These are phyloP conservation scores for Etheostoma cragini DNA, from an alignment of 2,113 vertebrate species.

Conservation along the genomic window DNA sequence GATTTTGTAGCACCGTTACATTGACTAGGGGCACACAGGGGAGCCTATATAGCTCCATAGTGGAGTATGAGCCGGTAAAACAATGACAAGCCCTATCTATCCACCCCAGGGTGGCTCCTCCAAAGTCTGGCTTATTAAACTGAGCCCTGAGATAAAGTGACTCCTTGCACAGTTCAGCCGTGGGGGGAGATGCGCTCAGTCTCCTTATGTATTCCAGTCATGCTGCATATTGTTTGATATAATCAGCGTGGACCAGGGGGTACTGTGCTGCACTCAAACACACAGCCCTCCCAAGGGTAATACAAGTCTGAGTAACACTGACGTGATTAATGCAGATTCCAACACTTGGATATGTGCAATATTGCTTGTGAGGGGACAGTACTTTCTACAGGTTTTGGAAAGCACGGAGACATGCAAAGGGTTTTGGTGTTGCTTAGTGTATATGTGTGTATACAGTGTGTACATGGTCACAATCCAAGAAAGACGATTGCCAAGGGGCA, in stretches of 20 bases:
- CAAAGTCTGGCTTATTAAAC: slow-evolving; percentile 75
- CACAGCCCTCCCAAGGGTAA: slow-evolving; percentile 69
- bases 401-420: slow-evolving; percentile 34
- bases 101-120: slow-evolving; percentile 76
- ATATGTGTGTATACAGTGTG: slow-evolving; percentile 3
- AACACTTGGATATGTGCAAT: slow-evolving; percentile 63
- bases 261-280: slow-evolving; percentile 67
- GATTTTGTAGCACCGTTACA: slow-evolving; percentile 59
- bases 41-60: slow-evolving; percentile 60
- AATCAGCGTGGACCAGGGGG: slow-evolving; percentile 70
- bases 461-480: slow-evolving; percentile 14
- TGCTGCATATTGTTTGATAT: slow-evolving; percentile 79
- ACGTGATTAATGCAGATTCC: slow-evolving; percentile 78
- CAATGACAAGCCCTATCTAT: slow-evolving; percentile 80
- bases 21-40: slow-evolving; percentile 61
- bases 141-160: slow-evolving; percentile 76
- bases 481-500: slow-evolving; percentile 28
- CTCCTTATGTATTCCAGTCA: slow-evolving; percentile 76
- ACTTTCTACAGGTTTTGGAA: slow-evolving; percentile 40
- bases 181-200: slow-evolving; percentile 39
- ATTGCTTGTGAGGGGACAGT: slow-evolving; percentile 53
- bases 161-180: slow-evolving; percentile 60
- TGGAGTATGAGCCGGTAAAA: slow-evolving; percentile 72
- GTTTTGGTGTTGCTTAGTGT: slow-evolving; percentile 5
- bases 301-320: slow-evolving; percentile 69